Evolutionary conservation across 2,888 invertebrate genomes (phyloP).

Genomic region (Eupithecia pulchellata): DNA sequence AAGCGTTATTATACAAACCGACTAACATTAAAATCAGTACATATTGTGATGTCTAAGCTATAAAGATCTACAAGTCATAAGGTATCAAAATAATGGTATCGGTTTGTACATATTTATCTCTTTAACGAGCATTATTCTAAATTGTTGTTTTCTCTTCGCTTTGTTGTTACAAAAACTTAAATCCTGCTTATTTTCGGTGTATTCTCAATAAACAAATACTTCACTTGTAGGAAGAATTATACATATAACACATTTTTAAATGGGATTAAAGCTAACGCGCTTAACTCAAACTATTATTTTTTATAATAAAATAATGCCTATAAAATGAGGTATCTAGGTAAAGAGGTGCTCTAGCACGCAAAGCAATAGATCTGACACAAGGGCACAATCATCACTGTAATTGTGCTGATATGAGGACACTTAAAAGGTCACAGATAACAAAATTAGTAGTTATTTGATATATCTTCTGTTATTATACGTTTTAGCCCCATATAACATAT

Average conservation of each 20-base stretch:
- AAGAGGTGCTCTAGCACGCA: slow-evolving; percentile 59
- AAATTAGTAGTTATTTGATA: neutral
- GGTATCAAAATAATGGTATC: no score
- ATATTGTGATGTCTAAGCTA: no score
- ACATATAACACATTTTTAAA: neutral
- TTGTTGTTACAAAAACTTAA: no score
- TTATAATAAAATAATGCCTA: neutral
- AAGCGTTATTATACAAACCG: no score
- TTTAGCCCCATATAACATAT: neutral
- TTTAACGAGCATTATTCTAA: no score
- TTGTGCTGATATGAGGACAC: slow-evolving; percentile 51
- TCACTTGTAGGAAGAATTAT: no score
- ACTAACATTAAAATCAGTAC: no score
- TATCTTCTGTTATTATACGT: neutral
- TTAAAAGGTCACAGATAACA: slow-evolving; percentile 47
- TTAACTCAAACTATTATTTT: neutral
- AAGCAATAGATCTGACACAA: slow-evolving; percentile 66
- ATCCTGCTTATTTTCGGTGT: no score
- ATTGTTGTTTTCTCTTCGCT: no score
- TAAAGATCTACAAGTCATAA: no score
- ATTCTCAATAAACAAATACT: no score
- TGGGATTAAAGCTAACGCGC: neutral
- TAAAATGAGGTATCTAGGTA: slow-evolving; percentile 18
- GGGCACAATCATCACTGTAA: slow-evolving; percentile 66
- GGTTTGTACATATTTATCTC: no score